Evolutionary conservation across 2,888 invertebrate species (phyloP).

Genomic region (Antitype chi): DNA sequence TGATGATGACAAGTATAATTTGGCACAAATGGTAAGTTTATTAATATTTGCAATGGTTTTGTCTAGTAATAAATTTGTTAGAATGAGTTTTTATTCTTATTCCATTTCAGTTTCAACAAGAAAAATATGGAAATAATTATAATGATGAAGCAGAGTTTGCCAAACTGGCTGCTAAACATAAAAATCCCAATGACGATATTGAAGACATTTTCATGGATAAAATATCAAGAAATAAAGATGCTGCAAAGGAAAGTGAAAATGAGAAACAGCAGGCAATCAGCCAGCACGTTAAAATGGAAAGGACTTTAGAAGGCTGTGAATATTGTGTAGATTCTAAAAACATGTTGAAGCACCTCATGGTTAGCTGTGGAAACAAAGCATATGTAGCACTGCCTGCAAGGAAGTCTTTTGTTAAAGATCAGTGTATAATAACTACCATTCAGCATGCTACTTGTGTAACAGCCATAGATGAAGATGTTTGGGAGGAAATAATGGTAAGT

Average conservation of each 20-base stretch:
- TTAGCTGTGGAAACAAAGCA: constrained; percentile 95
- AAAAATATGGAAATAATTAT: constrained; percentile 94
- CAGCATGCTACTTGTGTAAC: constrained; percentile 95
- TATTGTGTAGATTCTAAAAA: constrained; percentile 95
- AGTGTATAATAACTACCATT: constrained; percentile 96
- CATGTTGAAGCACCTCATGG: constrained; percentile 96
- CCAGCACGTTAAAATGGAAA: constrained; percentile 93
- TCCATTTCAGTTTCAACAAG: constrained; percentile 92
- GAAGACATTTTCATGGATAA: constrained; percentile 96
- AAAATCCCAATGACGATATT: constrained; percentile 93
- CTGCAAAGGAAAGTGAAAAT: constrained; percentile 91
- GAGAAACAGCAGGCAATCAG: constrained; percentile 93
- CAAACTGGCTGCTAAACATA: constrained; percentile 92
- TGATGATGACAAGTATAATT: constrained; percentile 96
- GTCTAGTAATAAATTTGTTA: not conserved
- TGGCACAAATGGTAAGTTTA: constrained; percentile 94
- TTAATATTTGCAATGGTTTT: not conserved
- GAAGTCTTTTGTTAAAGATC: constrained; percentile 95
- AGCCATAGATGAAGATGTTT: constrained; percentile 98
- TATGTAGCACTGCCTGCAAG: constrained; percentile 96
- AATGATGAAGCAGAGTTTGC: constrained; percentile 96
- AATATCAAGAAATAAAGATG: constrained; percentile 92
- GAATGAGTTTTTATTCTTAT: not conserved
- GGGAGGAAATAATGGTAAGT: constrained; percentile 95
- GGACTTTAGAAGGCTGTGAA: constrained; percentile 94